These are phyloP conservation scores for Helicoverpa armigera DNA, from an alignment of 1,140 invertebrate species.

Conservation along the genomic window DNA sequence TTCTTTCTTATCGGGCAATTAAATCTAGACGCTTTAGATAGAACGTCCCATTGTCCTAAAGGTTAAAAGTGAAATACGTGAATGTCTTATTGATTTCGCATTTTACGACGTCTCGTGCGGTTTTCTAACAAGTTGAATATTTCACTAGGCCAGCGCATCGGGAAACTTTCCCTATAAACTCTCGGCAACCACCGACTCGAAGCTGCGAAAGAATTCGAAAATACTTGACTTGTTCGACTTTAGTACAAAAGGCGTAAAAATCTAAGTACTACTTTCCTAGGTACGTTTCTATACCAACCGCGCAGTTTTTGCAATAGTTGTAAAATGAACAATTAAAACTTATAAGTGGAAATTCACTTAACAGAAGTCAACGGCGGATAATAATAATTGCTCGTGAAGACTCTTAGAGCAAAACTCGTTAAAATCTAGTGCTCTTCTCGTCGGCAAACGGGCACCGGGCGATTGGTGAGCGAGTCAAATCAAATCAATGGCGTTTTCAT, in stretches of 20 bases:
- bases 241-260: conserved; percentile 9
- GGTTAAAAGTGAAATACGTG: conserved; percentile 9
- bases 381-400: conserved; percentile 54
- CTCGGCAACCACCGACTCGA: conserved; percentile 39
- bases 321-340: conserved; percentile 63
- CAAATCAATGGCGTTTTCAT: conserved; percentile 42
- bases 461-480: conserved; percentile 33
- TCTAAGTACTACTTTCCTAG: neutral
- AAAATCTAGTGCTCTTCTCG: conserved; percentile 69
- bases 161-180: conserved; percentile 53
- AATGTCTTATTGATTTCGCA: conserved; percentile 50
- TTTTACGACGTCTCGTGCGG: conserved; percentile 46
- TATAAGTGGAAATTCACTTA: conserved; percentile 57
- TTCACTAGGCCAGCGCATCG: conserved; percentile 55
- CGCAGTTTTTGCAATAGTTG: conserved; percentile 44
- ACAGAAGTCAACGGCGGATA: conserved; percentile 56
- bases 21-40: conserved; percentile 11
- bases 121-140: conserved; percentile 63
- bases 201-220: conserved; percentile 51
- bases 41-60: neutral
- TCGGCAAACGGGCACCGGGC: conserved; percentile 31
- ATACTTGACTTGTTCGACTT: conserved; percentile 44
- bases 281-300: neutral
- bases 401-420: conserved; percentile 71
- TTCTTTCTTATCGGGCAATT: neutral